Conservation (phyloP, 2,797 vertebrate species). For the Chanos chanos region DNA sequence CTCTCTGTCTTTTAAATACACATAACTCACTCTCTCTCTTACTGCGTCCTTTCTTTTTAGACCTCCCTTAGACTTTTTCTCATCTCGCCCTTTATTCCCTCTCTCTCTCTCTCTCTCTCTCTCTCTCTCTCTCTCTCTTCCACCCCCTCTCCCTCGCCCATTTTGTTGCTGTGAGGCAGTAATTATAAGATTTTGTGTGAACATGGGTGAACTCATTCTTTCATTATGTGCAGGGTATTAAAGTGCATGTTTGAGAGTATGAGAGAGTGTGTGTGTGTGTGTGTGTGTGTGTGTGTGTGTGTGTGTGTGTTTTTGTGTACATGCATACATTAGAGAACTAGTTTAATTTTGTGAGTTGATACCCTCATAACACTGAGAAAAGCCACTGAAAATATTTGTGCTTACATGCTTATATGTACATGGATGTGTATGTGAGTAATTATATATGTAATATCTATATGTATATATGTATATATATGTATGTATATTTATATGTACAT, state of each 20-base stretch:
- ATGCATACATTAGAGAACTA: no score
- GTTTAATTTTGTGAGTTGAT: neutral
- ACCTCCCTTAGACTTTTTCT: no score
- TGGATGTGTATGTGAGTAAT: slow-evolving; percentile 7
- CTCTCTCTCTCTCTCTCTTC: slow-evolving; percentile 31
- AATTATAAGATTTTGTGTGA: slow-evolving; percentile 68
- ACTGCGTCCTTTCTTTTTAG: neutral
- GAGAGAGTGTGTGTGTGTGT: slow-evolving; percentile 12
- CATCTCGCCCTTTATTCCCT: slow-evolving; percentile 41
- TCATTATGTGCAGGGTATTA: slow-evolving; percentile 36
- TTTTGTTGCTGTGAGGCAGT: slow-evolving; percentile 42
- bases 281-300: neutral
- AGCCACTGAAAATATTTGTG: neutral
- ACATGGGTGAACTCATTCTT: slow-evolving; percentile 68
- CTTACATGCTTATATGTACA: neutral
- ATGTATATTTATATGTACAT: no score
- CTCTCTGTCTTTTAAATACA: slow-evolving; percentile 44
- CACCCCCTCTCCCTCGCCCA: slow-evolving; percentile 44
- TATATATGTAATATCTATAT: no score
- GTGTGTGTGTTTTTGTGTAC: no score
- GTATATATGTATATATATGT: no score
- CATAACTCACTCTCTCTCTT: neutral
- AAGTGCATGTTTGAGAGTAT: slow-evolving; percentile 35
- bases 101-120: neutral
- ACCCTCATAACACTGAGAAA: neutral